Base-by-base conservation (phyloP, 2,888 invertebrate species). In the Holacanthella duospinosa region DNA sequence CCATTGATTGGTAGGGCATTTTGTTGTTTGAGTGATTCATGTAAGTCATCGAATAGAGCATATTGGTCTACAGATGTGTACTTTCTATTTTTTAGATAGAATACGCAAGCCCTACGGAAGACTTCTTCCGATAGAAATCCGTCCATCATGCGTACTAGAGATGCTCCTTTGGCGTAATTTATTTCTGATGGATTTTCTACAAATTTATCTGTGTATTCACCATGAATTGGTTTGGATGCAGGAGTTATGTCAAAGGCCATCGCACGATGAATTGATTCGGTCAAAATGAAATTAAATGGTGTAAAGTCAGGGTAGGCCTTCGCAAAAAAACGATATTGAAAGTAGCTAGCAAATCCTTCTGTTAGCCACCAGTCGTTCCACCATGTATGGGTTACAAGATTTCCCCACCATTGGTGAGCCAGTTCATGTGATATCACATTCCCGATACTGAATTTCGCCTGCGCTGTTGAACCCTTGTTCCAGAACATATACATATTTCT, bases 301-400 rank as follows among this genome's bases (percentile, higher is more conserved):
- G 21, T 24, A 24, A 58, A 29, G 28, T 58, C n/a, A 1, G 64
- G 43, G 27, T 54, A 48, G 48, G 48, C 48, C 56, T n/a, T 53
- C 60, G 16, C 60, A 24, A 58, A 58, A 19, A 26, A 44, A 25
- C 48, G 16, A 44, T 60, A 56, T 36, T 64, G 56, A 28, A 29
- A 60, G 29, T 64, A 64, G 26, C 44, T 56, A 2, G 60, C 60
- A 43, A 64, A 60, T 29, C 60, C 60, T 60, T 63, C 63, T 12
- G 63, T 63, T 3, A 63, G 55, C 63, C 63, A 63, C 59, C 59
- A 60, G 24, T 63, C 63, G 43, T 63, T 63, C 63, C 63, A 60
- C 63, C 60, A 64, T 16, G 53, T 57, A 26, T 64, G 64, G 9
- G 64, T 60, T 3, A 64, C 60, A 1, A 64, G n/a, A 60, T 64